A percentile compares a stretch with the other conserved stretches of the same genome.
These are phyloP conservation scores for Whitmania pigra DNA, from an alignment of 1,140 invertebrate genomes.

Conservation along the genomic window DNA sequence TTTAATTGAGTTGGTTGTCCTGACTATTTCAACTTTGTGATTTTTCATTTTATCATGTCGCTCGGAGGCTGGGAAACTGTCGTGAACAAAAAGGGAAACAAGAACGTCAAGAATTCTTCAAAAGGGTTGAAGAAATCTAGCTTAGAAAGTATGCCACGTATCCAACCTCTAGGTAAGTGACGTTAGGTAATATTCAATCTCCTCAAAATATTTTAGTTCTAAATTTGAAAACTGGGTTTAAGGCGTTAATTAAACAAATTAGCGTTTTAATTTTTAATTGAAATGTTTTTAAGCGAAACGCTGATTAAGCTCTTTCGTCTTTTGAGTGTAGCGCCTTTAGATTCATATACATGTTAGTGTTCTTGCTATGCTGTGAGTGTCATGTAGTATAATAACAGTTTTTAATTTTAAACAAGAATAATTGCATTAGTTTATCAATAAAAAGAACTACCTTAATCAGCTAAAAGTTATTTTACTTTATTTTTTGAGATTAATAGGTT, in stretches of 20 bases:
- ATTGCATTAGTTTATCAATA: no score
- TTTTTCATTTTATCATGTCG: no score
- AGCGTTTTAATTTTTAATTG: not conserved
- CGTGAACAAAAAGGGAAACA: not conserved
- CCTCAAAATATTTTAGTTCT: not conserved
- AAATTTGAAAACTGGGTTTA: not conserved
- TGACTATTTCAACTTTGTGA: no score
- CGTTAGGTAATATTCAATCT: not conserved
- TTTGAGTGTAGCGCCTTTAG: not conserved
- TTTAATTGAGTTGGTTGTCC: no score
- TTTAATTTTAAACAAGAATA: no score
- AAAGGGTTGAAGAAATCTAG: not conserved
- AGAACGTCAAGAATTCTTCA: not conserved
- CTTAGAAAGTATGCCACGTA: conserved; percentile 33
- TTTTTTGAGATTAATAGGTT: no score
- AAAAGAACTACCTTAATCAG: no score
- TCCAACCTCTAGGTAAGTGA: conserved; percentile 29
- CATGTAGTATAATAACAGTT: no score
- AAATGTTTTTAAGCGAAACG: not conserved
- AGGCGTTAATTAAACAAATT: not conserved
- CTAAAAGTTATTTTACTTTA: no score
- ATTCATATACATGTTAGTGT: not conserved
- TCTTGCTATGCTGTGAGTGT: no score
- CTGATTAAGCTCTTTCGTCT: not conserved
- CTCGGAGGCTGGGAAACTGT: not conserved